Percentiles rank a stretch among this genome's conserved stretches.
Evolutionary conservation across 2,797 vertebrate species (phyloP).

Genomic region (Gallinago nigripennis): DNA sequence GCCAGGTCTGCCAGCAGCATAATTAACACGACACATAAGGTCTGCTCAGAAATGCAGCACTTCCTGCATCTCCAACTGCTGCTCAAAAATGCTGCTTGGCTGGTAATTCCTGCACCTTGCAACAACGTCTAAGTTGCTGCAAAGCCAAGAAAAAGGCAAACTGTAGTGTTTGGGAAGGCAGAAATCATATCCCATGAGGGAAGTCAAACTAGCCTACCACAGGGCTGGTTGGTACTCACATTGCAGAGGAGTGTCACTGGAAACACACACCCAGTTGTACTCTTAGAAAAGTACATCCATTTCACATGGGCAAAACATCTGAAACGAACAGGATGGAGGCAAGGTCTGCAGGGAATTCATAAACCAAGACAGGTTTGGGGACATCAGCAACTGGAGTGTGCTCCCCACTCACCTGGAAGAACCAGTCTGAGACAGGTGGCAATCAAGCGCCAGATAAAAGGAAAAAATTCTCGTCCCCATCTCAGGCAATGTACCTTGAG

Average conservation of each 20-base stretch:
- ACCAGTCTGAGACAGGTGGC: not conserved
- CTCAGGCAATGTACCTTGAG: not conserved
- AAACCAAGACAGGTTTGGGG: not conserved
- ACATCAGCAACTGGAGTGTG: not conserved
- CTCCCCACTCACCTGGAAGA: not conserved
- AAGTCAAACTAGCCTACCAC: not conserved
- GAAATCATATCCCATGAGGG: not conserved
- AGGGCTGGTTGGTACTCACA: not conserved
- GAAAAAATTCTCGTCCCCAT: not conserved
- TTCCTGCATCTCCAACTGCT: not conserved
- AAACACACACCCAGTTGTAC: rapidly evolving
- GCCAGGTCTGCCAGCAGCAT: not conserved
- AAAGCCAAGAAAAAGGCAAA: not conserved
- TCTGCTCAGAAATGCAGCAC: not conserved
- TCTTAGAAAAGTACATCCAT: not conserved
- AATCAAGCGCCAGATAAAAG: not conserved
- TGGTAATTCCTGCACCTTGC: not conserved
- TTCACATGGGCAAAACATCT: not conserved
- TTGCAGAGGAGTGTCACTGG: not conserved
- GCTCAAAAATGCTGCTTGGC: not conserved
- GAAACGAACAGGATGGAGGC: not conserved
- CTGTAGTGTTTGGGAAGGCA: not conserved
- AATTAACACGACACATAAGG: not conserved
- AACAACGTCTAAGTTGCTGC: not conserved
- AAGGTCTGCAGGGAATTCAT: not conserved